These are phyloP conservation scores for Oriolus oriolus DNA, from an alignment of 2,113 vertebrate species.

Conservation along the genomic window DNA sequence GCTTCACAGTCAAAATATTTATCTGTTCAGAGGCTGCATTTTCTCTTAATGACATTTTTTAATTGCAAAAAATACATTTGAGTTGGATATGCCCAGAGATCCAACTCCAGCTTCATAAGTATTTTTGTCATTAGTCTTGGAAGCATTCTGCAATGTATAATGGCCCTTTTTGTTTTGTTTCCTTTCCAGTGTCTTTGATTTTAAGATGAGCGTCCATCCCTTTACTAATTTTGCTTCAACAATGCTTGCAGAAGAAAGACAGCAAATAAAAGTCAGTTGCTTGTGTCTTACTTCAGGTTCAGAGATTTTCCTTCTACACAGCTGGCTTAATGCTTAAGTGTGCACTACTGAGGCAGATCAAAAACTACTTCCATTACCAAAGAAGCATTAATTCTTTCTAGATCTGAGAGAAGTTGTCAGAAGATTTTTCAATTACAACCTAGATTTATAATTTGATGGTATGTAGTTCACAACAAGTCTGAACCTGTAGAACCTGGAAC, in stretches of 20 bases:
- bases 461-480: not conserved
- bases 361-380: not conserved
- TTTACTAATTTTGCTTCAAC: not conserved
- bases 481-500: not conserved
- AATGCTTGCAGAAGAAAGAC: not conserved
- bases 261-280: not conserved
- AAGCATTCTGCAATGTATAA: not conserved
- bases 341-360: not conserved
- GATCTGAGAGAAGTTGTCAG: not conserved
- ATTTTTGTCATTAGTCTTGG: not conserved
- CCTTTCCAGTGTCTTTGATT: not conserved
- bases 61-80: not conserved
- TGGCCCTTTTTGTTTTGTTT: not conserved
- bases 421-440: not conserved
- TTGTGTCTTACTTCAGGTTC: not conserved
- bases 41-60: not conserved
- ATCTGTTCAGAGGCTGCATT: not conserved
- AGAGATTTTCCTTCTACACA: not conserved
- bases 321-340: not conserved
- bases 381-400: not conserved
- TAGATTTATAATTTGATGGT: not conserved
- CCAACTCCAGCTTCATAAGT: not conserved
- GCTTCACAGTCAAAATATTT: not conserved
- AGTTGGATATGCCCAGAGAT: not conserved
- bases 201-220: not conserved